Percentiles rank a stretch among this genome's conserved stretches.
phyloP scores from a whole-genome alignment of 2,113 vertebrate genomes.

The Anoura caudifer region DNA sequence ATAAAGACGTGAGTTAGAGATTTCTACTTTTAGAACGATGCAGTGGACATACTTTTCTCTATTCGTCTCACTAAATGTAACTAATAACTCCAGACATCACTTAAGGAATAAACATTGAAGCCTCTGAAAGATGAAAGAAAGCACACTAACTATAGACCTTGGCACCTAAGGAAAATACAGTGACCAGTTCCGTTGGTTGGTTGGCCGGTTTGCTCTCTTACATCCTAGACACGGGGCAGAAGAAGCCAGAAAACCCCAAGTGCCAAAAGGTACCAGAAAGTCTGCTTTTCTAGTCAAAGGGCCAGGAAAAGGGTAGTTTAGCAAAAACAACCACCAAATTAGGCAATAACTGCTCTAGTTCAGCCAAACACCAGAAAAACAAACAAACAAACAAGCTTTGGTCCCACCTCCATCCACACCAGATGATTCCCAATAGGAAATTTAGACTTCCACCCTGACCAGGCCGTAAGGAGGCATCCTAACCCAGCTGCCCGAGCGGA shows the following conservation, averaged over 20 bases:
- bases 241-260: background rate
- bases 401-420: fast-evolving
- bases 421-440: fast-evolving
- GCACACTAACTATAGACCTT: background rate
- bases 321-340: background rate
- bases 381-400: background rate
- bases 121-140: background rate
- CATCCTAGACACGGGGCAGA: background rate
- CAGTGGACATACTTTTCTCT: background rate
- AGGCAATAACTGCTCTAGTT: background rate
- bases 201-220: background rate
- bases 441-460: fast-evolving
- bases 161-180: background rate
- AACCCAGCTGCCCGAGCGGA: background rate
- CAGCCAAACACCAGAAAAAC: background rate
- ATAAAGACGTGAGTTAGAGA: too few relatives aligned
- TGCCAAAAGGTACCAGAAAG: background rate
- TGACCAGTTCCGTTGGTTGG: background rate
- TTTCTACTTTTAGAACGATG: background rate
- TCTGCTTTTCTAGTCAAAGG: background rate
- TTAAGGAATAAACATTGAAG: background rate
- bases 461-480: fast-evolving
- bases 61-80: background rate
- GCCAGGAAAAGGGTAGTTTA: background rate
- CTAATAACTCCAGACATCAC: background rate